phyloP scores from a whole-genome alignment of 2,888 invertebrate species.

The Agapostemon virescens region DNA sequence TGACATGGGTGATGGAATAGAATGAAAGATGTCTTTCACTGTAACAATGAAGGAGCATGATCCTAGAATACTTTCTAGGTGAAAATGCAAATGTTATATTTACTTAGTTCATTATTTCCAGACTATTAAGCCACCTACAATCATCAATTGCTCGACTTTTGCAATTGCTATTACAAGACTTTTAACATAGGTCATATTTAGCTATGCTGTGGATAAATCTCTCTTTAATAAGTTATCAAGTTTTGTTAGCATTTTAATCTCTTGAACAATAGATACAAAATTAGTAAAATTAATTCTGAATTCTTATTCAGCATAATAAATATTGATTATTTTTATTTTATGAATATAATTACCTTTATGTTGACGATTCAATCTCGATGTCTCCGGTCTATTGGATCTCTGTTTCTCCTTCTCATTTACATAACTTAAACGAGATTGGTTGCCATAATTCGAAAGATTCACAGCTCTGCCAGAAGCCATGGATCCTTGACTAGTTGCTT shows the following conservation, averaged over 20 bases:
- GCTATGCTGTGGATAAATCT: slow-evolving; percentile 4
- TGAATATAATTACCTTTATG: slow-evolving; percentile 73
- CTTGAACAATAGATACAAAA: background rate
- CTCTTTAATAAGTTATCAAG: background rate
- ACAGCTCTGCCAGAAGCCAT: slow-evolving; percentile 74
- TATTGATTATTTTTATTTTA: background rate
- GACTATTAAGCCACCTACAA: slow-evolving; percentile 2
- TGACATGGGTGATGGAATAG: background rate
- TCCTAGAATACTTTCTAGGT: background rate
- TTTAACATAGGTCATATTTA: slow-evolving; percentile 1
- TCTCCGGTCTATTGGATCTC: slow-evolving; percentile 71
- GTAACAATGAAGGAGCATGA: background rate
- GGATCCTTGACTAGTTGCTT: slow-evolving; percentile 78
- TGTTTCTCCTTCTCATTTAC: slow-evolving; percentile 77
- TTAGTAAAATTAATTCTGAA: slow-evolving; percentile 1
- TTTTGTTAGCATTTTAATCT: background rate
- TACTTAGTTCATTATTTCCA: slow-evolving; percentile 2
- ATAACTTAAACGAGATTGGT: slow-evolving; percentile 75
- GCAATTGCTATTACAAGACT: too few relatives aligned
- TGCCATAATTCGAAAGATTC: slow-evolving; percentile 71
- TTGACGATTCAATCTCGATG: slow-evolving; percentile 72
- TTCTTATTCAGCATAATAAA: background rate
- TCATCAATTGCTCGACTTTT: background rate
- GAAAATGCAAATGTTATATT: background rate
- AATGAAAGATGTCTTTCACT: background rate